These are phyloP conservation scores for Physeter macrocephalus DNA, from an alignment of 2,113 vertebrate genomes.

Conservation along the genomic window DNA sequence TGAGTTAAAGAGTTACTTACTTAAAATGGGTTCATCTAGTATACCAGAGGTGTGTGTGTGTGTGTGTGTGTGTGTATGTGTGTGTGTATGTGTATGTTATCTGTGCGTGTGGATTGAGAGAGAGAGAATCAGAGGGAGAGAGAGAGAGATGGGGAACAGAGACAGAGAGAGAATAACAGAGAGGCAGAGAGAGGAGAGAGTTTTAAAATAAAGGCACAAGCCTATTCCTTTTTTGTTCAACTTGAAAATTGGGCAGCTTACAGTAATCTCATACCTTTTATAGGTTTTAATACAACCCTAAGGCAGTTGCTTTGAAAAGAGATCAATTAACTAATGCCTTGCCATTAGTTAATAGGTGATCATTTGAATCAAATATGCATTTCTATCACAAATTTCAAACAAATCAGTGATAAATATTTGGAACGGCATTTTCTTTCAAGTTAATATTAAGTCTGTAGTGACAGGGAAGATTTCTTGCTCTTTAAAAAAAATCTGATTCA, in stretches of 20 bases:
- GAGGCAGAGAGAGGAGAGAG: no score
- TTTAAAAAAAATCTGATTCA: background rate
- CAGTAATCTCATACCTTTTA: background rate
- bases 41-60: background rate
- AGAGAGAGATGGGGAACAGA: background rate
- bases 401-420: background rate
- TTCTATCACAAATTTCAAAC: background rate
- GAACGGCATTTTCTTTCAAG: background rate
- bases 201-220: background rate
- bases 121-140: no score
- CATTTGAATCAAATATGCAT: background rate
- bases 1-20: background rate
- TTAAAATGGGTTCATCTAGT: background rate
- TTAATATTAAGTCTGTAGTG: background rate
- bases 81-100: no score
- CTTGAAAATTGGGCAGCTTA: background rate
- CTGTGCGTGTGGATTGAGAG: background rate
- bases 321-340: background rate
- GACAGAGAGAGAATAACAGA: background rate
- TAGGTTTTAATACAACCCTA: background rate
- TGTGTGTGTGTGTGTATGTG: background rate
- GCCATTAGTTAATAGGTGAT: background rate
- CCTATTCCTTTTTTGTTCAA: background rate
- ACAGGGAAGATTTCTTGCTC: background rate
- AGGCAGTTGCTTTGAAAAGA: background rate